Evolutionary conservation across 2,888 invertebrate species (phyloP).

Genomic region (Chirona hameri): DNA sequence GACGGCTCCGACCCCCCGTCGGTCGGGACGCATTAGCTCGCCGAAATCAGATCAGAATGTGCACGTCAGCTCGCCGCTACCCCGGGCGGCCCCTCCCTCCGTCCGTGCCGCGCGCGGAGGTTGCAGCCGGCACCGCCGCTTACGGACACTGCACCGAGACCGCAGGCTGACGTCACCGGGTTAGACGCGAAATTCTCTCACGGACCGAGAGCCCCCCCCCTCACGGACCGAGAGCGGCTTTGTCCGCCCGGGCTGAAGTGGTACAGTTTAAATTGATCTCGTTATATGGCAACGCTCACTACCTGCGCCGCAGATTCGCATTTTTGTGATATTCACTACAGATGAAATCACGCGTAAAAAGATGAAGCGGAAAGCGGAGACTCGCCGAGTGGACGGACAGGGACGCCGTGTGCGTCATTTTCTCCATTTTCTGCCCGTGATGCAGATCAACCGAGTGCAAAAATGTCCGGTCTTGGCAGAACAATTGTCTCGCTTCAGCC

Average conservation of each 20-base stretch:
- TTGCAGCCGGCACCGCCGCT: background rate
- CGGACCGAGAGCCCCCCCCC: background rate
- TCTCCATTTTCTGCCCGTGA: background rate
- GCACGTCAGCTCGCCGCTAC: background rate
- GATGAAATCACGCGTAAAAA: background rate
- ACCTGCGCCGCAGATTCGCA: background rate
- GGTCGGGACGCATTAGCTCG: background rate
- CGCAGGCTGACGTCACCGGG: no score
- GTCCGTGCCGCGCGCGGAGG: background rate
- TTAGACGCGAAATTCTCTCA: background rate
- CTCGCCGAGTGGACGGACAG: background rate
- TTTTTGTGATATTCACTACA: background rate
- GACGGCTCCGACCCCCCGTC: background rate
- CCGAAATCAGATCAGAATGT: slow-evolving; percentile 25
- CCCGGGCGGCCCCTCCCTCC: background rate
- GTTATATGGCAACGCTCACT: background rate
- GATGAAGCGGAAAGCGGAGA: background rate
- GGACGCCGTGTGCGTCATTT: background rate
- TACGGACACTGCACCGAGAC: background rate
- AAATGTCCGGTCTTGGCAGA: background rate
- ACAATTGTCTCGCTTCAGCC: background rate
- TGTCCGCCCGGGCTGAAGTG: background rate
- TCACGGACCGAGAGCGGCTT: background rate
- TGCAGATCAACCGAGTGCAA: background rate
- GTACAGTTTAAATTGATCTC: background rate